Conservation (phyloP, 2,113 vertebrate genomes). For the Phaetusa simplex region DNA sequence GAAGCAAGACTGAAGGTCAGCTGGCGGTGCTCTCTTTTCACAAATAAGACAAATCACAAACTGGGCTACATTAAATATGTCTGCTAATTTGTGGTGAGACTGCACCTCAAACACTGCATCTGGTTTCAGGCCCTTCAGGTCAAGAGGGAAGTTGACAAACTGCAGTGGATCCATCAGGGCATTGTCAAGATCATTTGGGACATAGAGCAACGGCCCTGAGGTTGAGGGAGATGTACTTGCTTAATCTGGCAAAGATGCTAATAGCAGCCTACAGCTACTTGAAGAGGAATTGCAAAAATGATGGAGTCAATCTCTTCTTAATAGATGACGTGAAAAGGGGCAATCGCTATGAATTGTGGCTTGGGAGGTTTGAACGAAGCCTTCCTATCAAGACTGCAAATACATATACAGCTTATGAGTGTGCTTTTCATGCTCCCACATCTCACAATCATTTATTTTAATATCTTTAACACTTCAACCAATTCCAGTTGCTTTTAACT, state of each 20-base stretch:
- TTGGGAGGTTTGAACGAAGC: not conserved
- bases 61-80: rapidly evolving
- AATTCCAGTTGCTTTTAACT: not conserved
- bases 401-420: not conserved
- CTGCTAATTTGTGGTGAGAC: not conserved
- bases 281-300: not conserved
- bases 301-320: not conserved
- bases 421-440: not conserved
- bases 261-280: not conserved
- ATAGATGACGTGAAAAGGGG: not conserved
- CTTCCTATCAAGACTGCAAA: not conserved
- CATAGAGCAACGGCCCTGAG: not conserved
- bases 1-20: not conserved
- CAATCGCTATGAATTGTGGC: not conserved
- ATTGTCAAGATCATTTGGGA: not conserved
- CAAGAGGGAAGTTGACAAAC: not conserved
- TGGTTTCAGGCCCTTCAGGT: not conserved
- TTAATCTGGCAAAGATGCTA: not conserved
- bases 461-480: not conserved
- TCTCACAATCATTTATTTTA: not conserved
- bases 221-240: not conserved
- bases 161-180: not conserved
- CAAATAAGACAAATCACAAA: not conserved
- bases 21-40: not conserved
- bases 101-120: not conserved